Conservation (phyloP, 2,888 invertebrate genomes). For the Isotomurus palustris region DNA sequence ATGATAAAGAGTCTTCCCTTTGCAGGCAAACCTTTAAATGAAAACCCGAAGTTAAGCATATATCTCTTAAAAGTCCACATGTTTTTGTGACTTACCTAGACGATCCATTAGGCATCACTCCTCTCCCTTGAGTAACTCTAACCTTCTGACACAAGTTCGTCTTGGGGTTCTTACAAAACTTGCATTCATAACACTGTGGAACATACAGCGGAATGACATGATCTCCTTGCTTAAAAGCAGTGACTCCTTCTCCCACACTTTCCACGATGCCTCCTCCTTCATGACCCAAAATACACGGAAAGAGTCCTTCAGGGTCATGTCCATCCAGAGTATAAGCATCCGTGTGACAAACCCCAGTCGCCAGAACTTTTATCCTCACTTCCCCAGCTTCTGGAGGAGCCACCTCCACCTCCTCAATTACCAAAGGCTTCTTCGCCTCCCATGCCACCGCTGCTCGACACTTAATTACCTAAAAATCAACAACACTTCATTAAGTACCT, state of each 20-base stretch:
- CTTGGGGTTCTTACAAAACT: slow-evolving; percentile 90
- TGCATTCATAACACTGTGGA: slow-evolving; percentile 94
- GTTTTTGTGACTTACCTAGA: slow-evolving; percentile 53
- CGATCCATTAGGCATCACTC: slow-evolving; percentile 89
- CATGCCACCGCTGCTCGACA: slow-evolving; percentile 97
- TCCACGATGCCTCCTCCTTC: slow-evolving; percentile 97
- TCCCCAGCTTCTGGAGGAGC: slow-evolving; percentile 90
- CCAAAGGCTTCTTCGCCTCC: slow-evolving; percentile 83
- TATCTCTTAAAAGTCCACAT: background rate
- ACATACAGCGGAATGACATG: slow-evolving; percentile 96
- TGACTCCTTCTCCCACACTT: slow-evolving; percentile 89
- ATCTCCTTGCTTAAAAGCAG: slow-evolving; percentile 79
- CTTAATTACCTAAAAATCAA: slow-evolving; percentile 63
- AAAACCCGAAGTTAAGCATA: background rate
- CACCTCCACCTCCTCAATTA: slow-evolving; percentile 87
- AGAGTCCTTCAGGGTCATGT: slow-evolving; percentile 82
- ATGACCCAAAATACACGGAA: slow-evolving; percentile 91
- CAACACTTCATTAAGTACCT: background rate
- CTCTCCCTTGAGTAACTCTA: slow-evolving; percentile 63
- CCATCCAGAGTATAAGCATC: slow-evolving; percentile 81
- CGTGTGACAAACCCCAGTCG: slow-evolving; percentile 86
- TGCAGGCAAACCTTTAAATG: slow-evolving; percentile 61
- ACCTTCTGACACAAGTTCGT: slow-evolving; percentile 97
- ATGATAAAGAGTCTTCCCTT: slow-evolving; percentile 73
- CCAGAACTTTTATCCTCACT: slow-evolving; percentile 73